Evolutionary conservation across 2,888 invertebrate genomes (phyloP), one percentile per base, ranked within the genome.

Genomic region (Ornithoptera priamus): DNA sequence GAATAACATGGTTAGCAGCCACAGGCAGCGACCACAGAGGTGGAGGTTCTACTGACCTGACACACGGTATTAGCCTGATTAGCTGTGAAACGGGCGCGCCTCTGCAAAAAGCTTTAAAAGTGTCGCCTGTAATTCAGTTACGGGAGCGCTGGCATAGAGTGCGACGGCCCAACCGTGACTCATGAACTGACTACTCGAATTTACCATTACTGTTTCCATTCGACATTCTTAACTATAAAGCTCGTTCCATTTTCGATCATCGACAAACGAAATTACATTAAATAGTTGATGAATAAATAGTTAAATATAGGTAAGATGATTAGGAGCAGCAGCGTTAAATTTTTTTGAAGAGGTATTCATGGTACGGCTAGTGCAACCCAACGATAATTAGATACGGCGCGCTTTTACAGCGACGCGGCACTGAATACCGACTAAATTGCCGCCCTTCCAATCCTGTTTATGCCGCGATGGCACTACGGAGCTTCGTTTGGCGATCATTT

Each of bases 361-460:
- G 77, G 83, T 85, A 85, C 76, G 80, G 80, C 79, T 78, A 72
- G 78, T 81, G 85, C 84, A 85, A 85, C 85, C 85, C 88, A 82
- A 88, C 85, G 84, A 87, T 92, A 92, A 92, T 92, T 92, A 92
- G 90, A 91, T 91, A 90, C 84, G 89, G 89, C 92, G 89, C 85
- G 91, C 91, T 92, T 91, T 92, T 90, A 90, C 90, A 88, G 87
- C 81, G 84, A 77, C 85, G 83, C 86, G 86, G 82, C 85, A 87
- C 86, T 91, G 91, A 91, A 91, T 91, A 85, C 90, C 84, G 81
- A 82, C 87, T 86, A 90, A 91, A 92, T 91, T 90, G 90, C 90
- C 89, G 86, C 88, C 89, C 89, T 89, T 89, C 86, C 88, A 85
- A 87, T 87, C 86, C 87, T 86, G 86, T 90, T 90, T 89, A 87